Percentiles rank a stretch among this genome's conserved stretches.
These are phyloP conservation scores for Chiroxiphia lanceolata DNA, from an alignment of 2,797 vertebrate genomes.

Conservation along the genomic window DNA sequence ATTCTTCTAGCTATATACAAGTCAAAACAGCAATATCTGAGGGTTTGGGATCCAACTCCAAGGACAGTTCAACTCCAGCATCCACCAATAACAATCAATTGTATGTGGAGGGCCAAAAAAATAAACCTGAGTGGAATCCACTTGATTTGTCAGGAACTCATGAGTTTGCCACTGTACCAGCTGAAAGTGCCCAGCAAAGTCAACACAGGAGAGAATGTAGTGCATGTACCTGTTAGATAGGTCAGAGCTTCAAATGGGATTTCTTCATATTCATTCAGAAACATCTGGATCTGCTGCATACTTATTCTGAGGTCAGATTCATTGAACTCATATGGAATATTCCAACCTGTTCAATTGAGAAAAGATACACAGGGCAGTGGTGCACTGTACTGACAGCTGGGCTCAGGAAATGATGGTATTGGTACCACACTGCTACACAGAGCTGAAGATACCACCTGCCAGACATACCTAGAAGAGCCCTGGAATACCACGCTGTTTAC, in stretches of 20 bases:
- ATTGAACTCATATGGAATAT: constrained; percentile 95
- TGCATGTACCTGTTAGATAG: constrained; percentile 87
- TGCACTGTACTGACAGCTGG: not conserved
- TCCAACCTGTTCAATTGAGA: constrained; percentile 85
- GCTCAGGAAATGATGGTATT: not conserved
- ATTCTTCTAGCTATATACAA: not conserved
- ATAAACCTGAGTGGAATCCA: not conserved
- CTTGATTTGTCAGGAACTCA: not conserved
- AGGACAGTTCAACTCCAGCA: not conserved
- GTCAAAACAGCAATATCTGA: not conserved
- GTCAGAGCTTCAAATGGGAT: constrained; percentile 89
- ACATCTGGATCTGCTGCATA: constrained; percentile 93
- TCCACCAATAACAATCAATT: not conserved
- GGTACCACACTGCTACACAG: not conserved
- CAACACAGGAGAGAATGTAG: not conserved
- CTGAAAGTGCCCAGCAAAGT: not conserved
- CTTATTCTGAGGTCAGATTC: constrained; percentile 94
- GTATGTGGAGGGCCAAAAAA: not conserved
- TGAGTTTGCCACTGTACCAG: not conserved
- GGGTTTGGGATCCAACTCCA: not conserved
- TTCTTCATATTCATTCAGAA: constrained; percentile 90
- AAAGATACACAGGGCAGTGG: not conserved
- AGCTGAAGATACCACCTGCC: not conserved
- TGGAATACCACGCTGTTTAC: not conserved
- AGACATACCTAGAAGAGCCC: not conserved